Percentiles rank a stretch among this genome's conserved stretches.
Conservation (phyloP, 2,113 vertebrate species). For the Hippocampus mohnikei region DNA sequence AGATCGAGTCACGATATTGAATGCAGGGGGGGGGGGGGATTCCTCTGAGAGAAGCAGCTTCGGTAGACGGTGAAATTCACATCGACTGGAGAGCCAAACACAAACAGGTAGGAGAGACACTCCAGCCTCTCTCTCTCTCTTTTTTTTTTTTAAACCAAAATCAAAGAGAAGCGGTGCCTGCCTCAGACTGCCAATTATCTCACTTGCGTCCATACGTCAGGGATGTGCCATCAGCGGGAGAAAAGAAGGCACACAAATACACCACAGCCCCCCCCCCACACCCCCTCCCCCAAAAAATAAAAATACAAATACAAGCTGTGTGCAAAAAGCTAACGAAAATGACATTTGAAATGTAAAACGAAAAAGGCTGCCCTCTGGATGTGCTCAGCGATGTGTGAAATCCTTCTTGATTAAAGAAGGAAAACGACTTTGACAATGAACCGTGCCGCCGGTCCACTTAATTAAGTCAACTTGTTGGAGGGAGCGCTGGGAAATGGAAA, state of each 20-base stretch:
- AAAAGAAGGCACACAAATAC: not conserved
- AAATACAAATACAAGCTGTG: conserved; percentile 26
- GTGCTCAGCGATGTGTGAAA: conserved; percentile 69
- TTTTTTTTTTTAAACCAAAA: conserved; percentile 34
- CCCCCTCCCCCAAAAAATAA: no score
- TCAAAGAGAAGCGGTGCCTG: conserved; percentile 23
- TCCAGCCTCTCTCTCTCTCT: not conserved
- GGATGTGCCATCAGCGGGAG: conserved; percentile 11
- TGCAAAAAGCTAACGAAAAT: conserved; percentile 12
- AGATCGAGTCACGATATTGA: conserved; percentile 67
- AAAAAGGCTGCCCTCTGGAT: conserved; percentile 48
- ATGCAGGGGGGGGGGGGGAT: conserved; percentile 45
- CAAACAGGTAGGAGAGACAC: conserved; percentile 68
- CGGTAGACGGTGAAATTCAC: conserved; percentile 73
- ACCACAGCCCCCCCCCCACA: not conserved
- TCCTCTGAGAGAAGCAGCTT: conserved; percentile 64
- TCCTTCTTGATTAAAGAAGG: conserved; percentile 75
- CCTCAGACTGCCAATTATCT: conserved; percentile 28
- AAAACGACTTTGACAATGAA: conserved; percentile 62
- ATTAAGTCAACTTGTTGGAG: conserved; percentile 68
- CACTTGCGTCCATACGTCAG: conserved; percentile 36
- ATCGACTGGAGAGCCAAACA: conserved; percentile 68
- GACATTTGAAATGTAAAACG: conserved; percentile 33
- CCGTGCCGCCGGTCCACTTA: conserved; percentile 63
- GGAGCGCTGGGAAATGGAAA: conserved; percentile 57